Evolutionary conservation across 64 coral and sea anemone species (phyloP).

Genomic region (Actinia equina): DNA sequence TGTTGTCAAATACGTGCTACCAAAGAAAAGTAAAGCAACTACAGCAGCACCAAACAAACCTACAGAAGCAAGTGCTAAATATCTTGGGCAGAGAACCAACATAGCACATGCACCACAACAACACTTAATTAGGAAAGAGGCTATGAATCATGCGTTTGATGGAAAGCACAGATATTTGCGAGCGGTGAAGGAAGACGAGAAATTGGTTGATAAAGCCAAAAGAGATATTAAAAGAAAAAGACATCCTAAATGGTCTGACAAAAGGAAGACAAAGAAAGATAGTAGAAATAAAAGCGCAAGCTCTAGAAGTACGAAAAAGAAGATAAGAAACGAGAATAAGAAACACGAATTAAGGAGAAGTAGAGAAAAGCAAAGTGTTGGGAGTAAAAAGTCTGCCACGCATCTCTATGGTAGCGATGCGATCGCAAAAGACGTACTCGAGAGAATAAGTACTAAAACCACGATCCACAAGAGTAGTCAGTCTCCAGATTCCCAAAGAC

Average conservation of each 20-base stretch:
- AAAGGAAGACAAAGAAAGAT: not conserved
- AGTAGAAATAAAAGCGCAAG: not conserved
- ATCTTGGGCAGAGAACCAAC: not conserved
- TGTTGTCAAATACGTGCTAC: slow-evolving; percentile 39
- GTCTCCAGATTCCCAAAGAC: not conserved
- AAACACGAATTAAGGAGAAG: not conserved
- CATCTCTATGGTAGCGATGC: not conserved
- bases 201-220: not conserved
- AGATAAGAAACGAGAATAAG: not conserved
- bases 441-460: not conserved
- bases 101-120: not conserved
- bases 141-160: not conserved
- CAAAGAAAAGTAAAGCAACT: not conserved
- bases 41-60: not conserved
- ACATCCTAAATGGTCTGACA: not conserved
- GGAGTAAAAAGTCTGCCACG: not conserved
- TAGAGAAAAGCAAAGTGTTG: not conserved
- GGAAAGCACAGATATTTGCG: not conserved
- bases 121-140: not conserved
- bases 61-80: not conserved
- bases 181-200: not conserved
- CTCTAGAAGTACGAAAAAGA: not conserved
- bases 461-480: not conserved
- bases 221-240: not conserved
- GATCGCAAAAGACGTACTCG: not conserved